Evolutionary conservation across 2,888 invertebrate genomes (phyloP).

Genomic region (Gastrophysa polygoni): DNA sequence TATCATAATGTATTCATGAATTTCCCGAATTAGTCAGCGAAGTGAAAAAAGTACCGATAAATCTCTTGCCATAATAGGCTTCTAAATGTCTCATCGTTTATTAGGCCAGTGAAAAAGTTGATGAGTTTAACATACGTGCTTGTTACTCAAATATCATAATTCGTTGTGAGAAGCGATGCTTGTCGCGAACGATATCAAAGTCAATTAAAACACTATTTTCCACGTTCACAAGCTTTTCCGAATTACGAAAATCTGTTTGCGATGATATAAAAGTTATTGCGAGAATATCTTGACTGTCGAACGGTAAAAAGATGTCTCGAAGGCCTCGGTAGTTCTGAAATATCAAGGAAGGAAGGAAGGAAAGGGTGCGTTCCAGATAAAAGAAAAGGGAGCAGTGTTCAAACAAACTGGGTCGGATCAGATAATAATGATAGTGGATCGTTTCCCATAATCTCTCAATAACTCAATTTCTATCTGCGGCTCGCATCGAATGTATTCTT

Average conservation of each 20-base stretch:
- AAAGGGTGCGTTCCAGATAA: slow-evolving; percentile 11
- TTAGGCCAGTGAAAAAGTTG: slow-evolving; percentile 22
- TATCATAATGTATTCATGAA: background rate
- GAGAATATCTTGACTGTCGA: too few relatives aligned
- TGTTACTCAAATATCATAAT: slow-evolving; percentile 26
- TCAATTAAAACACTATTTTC: background rate
- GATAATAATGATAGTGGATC: slow-evolving; percentile 12
- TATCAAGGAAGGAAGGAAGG: background rate
- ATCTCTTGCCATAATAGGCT: slow-evolving; percentile 21
- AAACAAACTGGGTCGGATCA: too few relatives aligned
- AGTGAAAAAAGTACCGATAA: slow-evolving; percentile 13
- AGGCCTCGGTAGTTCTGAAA: too few relatives aligned
- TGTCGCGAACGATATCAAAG: too few relatives aligned
- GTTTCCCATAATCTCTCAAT: slow-evolving; percentile 11
- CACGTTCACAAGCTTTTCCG: too few relatives aligned
- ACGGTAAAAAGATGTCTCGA: too few relatives aligned
- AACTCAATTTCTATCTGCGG: slow-evolving; percentile 15
- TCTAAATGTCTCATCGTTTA: slow-evolving; percentile 9
- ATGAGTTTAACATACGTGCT: slow-evolving; percentile 38
- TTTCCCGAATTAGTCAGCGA: background rate
- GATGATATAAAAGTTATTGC: too few relatives aligned
- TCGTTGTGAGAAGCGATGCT: slow-evolving; percentile 34
- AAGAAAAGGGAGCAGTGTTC: background rate
- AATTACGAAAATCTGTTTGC: too few relatives aligned
- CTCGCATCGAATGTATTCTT: slow-evolving; percentile 15